Evolutionary conservation across 2,113 vertebrate genomes (phyloP).

Genomic region (Pyxicephalus adspersus): DNA sequence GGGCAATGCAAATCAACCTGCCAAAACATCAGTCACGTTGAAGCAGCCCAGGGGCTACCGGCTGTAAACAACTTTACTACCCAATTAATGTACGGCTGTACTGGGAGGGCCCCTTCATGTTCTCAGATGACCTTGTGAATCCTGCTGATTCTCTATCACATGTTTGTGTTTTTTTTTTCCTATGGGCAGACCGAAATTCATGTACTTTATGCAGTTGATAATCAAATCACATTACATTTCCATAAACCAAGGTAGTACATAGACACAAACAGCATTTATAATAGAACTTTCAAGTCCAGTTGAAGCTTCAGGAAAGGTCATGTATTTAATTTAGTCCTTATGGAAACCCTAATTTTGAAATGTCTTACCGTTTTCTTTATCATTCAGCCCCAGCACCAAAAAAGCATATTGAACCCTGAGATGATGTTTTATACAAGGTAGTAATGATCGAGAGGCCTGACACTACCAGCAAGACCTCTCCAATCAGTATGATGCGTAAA

Average conservation of each 20-base stretch:
- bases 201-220: not conserved
- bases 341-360: no score
- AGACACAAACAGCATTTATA: not conserved
- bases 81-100: not conserved
- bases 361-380: no score
- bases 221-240: slow-evolving; percentile 18
- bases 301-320: no score
- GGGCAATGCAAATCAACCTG: slow-evolving; percentile 39
- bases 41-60: slow-evolving; percentile 1
- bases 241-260: not conserved
- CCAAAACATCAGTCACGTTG: slow-evolving; percentile 37
- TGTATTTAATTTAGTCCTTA: no score
- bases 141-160: slow-evolving; percentile 1
- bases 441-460: no score
- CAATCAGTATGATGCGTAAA: no score
- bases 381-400: no score
- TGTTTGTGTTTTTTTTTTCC: slow-evolving; percentile 4
- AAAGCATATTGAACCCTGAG: no score
- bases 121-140: slow-evolving; percentile 25
- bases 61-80: slow-evolving; percentile 40
- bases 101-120: not conserved
- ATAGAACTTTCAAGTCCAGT: not conserved
- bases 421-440: no score
- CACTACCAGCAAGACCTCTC: no score
- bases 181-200: not conserved